A percentile compares a stretch with the other conserved stretches of the same genome.
phyloP scores from a whole-genome alignment of 1,140 invertebrate species.

The Eupeodes corollae region DNA sequence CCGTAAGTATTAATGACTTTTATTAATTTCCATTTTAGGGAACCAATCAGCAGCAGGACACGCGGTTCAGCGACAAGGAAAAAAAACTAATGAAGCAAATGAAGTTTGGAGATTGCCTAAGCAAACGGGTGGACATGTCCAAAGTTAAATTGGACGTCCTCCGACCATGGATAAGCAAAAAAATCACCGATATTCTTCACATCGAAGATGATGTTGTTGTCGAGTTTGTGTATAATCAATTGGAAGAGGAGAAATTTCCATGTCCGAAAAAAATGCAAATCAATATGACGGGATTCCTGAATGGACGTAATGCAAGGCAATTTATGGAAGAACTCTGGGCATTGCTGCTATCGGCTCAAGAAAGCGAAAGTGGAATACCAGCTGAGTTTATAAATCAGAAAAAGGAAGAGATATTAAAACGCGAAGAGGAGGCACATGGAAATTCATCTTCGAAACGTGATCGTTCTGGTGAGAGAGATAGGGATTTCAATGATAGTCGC shows the following conservation, averaged over 20 bases:
- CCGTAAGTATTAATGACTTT: not conserved
- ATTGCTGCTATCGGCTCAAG: conserved; percentile 86
- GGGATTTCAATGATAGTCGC: conserved; percentile 7
- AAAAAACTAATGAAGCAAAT: conserved; percentile 98
- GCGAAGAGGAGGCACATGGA: conserved; percentile 47
- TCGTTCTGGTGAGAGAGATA: conserved; percentile 17
- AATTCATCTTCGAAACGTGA: conserved; percentile 12
- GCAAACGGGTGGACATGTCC: conserved; percentile 92
- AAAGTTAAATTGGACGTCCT: conserved; percentile 96
- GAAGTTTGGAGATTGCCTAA: conserved; percentile 90
- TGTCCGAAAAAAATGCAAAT: conserved; percentile 99
- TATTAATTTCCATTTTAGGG: conserved; percentile 52
- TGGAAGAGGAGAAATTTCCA: conserved; percentile 84
- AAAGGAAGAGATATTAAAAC: conserved; percentile 90
- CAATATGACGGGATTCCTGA: conserved; percentile 96
- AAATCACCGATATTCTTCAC: conserved; percentile 86
- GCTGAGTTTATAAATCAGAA: conserved; percentile 87
- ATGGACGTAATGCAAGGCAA: conserved; percentile 92
- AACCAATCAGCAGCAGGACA: conserved; percentile 96
- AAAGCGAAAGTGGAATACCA: conserved; percentile 88
- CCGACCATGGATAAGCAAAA: conserved; percentile 97
- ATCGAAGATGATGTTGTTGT: conserved; percentile 98
- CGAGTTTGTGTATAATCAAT: conserved; percentile 97
- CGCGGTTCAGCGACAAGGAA: conserved; percentile 97
- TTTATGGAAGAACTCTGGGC: conserved; percentile 98